These are phyloP conservation scores for Pseudopodoces humilis DNA, from an alignment of 2,113 vertebrate species.

Conservation along the genomic window DNA sequence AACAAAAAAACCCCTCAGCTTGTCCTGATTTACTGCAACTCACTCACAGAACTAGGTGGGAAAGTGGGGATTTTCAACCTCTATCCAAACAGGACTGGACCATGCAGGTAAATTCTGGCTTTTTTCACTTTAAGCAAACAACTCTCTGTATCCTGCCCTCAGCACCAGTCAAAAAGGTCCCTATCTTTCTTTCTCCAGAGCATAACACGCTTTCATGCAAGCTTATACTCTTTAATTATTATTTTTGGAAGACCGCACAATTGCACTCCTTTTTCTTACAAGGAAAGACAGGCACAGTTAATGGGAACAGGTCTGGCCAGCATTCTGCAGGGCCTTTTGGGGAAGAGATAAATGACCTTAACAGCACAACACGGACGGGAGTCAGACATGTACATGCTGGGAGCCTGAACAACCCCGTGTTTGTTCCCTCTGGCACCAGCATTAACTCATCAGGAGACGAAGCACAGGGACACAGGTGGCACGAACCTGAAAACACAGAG, in stretches of 20 bases:
- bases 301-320: constrained; percentile 63
- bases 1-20: neutral
- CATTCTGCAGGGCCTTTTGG: constrained; percentile 62
- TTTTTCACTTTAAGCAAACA: constrained; percentile 63
- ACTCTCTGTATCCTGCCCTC: neutral
- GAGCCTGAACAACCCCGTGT: neutral
- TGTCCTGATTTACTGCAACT: constrained; percentile 42
- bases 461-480: neutral
- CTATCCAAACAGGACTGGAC: constrained; percentile 12
- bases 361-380: neutral
- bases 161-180: constrained; percentile 50
- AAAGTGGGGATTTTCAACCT: constrained; percentile 11
- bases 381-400: neutral
- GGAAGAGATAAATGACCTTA: neutral
- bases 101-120: constrained; percentile 58
- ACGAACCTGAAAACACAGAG: neutral
- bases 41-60: neutral
- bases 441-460: neutral
- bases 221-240: constrained; percentile 56
- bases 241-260: constrained; percentile 31
- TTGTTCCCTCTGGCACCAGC: constrained; percentile 10
- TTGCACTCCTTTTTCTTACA: constrained; percentile 50
- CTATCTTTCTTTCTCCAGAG: constrained; percentile 48
- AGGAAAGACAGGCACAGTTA: constrained; percentile 44
- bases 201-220: neutral